Percentiles rank a stretch among this genome's conserved stretches.
Evolutionary conservation across 2,888 invertebrate genomes (phyloP).

Genomic region (Phortica okadai): DNA sequence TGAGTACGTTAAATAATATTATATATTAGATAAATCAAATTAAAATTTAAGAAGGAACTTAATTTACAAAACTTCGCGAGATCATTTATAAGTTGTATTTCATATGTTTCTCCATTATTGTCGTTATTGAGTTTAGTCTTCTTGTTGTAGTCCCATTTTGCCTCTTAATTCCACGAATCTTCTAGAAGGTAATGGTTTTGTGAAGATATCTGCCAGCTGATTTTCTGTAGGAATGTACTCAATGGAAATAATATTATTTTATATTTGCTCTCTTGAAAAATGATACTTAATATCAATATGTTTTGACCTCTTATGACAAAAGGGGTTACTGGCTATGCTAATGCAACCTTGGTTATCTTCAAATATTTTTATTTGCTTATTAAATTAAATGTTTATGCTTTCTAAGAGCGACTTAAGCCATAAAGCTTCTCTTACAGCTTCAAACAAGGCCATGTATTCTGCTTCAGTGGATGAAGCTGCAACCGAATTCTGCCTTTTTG

Average conservation of each 20-base stretch:
- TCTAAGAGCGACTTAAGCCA: conserved; percentile 29
- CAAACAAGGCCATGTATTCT: conserved; percentile 44
- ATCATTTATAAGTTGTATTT: too few species aligned
- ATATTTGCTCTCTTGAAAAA: conserved; percentile 43
- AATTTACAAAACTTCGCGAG: too few species aligned
- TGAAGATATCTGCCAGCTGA: too few species aligned
- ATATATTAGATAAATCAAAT: too few species aligned
- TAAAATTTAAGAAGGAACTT: too few species aligned
- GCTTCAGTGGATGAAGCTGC: too few species aligned
- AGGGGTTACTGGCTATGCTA: conserved; percentile 40
- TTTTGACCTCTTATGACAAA: conserved; percentile 41
- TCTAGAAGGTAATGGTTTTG: too few species aligned
- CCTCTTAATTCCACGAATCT: too few species aligned
- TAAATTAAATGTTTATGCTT: not conserved
- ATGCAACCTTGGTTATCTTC: conserved; percentile 43
- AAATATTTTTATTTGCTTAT: conserved; percentile 18
- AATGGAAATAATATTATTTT: conserved; percentile 42
- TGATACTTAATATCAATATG: conserved; percentile 37
- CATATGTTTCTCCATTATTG: too few species aligned
- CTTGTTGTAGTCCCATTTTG: too few species aligned
- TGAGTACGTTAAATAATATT: too few species aligned
- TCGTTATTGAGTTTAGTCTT: too few species aligned
- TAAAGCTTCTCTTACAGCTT: conserved; percentile 40
- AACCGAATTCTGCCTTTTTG: conserved; percentile 29
- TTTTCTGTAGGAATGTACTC: conserved; percentile 21